These are phyloP conservation scores for Carterocephalus palaemon DNA, from an alignment of 2,888 invertebrate species.

Conservation along the genomic window DNA sequence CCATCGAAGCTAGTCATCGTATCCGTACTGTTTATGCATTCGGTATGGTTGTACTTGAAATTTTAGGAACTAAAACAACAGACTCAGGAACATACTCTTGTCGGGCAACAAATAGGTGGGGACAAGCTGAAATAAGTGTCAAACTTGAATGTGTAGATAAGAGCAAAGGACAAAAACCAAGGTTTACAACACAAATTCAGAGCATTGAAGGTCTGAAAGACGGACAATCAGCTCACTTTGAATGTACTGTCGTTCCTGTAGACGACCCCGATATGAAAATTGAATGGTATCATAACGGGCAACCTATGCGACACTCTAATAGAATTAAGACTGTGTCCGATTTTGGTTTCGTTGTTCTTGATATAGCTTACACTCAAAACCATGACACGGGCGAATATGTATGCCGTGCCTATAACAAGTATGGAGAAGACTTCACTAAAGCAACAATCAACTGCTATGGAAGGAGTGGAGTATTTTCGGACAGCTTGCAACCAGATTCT, in stretches of 20 bases:
- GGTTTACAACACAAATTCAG: constrained; percentile 92
- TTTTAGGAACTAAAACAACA: constrained; percentile 94
- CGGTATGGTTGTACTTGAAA: constrained; percentile 98
- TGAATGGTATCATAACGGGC: constrained; percentile 98
- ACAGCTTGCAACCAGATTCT: constrained; percentile 94
- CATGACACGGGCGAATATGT: constrained; percentile 96
- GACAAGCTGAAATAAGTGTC: constrained; percentile 91
- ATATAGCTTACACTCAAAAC: constrained; percentile 95
- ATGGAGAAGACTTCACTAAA: constrained; percentile 92
- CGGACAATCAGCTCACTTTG: constrained; percentile 96
- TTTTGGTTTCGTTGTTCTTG: constrained; percentile 96
- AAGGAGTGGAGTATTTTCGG: constrained; percentile 90
- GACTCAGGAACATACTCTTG: constrained; percentile 95
- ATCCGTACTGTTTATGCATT: constrained; percentile 97
- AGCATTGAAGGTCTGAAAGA: constrained; percentile 91
- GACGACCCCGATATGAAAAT: constrained; percentile 96
- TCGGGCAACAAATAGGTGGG: constrained; percentile 93
- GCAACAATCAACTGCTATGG: constrained; percentile 92
- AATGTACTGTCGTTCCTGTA: constrained; percentile 95
- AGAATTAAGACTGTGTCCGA: constrained; percentile 96
- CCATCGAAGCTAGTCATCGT: constrained; percentile 92
- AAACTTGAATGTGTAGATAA: constrained; percentile 90
- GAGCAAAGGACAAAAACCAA: constrained; percentile 90
- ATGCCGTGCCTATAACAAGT: constrained; percentile 94
- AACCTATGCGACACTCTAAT: constrained; percentile 91